Evolutionary conservation across 2,797 vertebrate genomes (phyloP).

Genomic region (Eupleurogrammus muticus): DNA sequence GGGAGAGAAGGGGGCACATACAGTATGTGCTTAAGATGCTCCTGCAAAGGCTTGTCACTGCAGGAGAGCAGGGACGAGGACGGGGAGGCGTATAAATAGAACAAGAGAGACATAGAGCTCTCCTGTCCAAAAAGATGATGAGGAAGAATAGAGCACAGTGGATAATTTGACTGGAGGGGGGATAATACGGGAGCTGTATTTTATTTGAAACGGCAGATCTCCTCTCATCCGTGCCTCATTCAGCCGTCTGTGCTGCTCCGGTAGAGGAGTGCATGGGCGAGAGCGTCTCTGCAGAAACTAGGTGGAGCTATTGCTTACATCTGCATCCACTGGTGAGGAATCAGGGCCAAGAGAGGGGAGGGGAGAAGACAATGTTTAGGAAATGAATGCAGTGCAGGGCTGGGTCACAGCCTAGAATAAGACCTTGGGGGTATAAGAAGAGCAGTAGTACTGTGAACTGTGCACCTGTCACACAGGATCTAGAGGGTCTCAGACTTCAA

Average conservation of each 20-base stretch:
- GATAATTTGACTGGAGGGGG: constrained; percentile 79
- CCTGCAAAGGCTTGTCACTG: constrained; percentile 79
- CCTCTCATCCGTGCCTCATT: constrained; percentile 59
- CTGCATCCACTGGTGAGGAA: constrained; percentile 58
- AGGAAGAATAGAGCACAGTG: constrained; percentile 73
- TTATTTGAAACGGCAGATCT: constrained; percentile 70
- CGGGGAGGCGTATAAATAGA: constrained; percentile 76
- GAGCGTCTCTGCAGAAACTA: constrained; percentile 70
- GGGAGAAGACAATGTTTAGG: constrained; percentile 67
- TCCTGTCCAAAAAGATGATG: constrained; percentile 78
- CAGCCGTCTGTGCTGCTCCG: constrained; percentile 52
- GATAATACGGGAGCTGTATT: constrained; percentile 72
- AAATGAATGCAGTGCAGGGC: constrained; percentile 71
- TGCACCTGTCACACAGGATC: constrained; percentile 74
- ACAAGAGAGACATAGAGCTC: constrained; percentile 71
- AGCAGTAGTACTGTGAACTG: constrained; percentile 59
- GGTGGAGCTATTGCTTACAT: constrained; percentile 80
- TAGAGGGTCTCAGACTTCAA: constrained; percentile 51
- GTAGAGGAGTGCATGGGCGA: constrained; percentile 38
- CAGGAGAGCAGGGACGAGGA: constrained; percentile 74
- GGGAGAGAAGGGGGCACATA: constrained; percentile 71
- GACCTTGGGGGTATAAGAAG: constrained; percentile 56
- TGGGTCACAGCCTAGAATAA: constrained; percentile 67
- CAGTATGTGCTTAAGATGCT: constrained; percentile 79
- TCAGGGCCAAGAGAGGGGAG: constrained; percentile 49